Conservation (phyloP, 2,113 vertebrate genomes). For the Gnathonemus longibarbis region DNA sequence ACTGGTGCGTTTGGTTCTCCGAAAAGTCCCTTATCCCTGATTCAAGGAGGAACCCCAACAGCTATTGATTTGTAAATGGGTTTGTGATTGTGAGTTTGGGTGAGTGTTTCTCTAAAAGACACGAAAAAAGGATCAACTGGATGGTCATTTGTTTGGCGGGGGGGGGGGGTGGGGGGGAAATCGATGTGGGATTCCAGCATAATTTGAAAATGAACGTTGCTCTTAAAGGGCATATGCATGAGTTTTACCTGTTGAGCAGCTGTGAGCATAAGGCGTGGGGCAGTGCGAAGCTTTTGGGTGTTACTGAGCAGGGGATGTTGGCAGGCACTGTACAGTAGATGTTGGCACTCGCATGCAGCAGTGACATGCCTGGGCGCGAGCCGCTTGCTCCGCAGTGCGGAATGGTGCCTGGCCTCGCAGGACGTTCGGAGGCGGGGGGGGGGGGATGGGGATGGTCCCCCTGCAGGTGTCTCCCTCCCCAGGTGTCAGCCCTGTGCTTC, state of each 20-base stretch:
- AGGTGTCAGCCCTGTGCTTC: constrained; percentile 73
- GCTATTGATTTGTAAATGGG: not conserved
- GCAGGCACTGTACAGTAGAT: not conserved
- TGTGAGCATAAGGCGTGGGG: not conserved
- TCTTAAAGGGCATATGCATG: not conserved
- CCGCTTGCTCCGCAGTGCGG: not conserved
- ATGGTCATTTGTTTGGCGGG: constrained; percentile 30
- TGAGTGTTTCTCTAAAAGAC: not conserved
- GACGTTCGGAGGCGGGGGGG: not conserved
- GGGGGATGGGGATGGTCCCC: not conserved
- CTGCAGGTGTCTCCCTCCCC: not conserved
- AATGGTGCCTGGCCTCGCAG: constrained; percentile 4
- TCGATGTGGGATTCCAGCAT: not conserved
- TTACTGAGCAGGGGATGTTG: not conserved
- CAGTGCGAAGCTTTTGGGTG: too few relatives aligned
- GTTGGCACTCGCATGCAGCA: not conserved
- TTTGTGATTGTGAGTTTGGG: not conserved
- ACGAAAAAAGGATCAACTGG: not conserved
- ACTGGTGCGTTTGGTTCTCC: not conserved
- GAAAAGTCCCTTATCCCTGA: not conserved
- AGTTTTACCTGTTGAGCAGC: not conserved
- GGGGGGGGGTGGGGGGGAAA: constrained; percentile 31
- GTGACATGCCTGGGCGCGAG: not conserved
- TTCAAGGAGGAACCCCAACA: not conserved
- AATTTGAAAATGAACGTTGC: not conserved